Conservation (phyloP, 2,797 vertebrate species). For the Tokudaia tokunoshimensis region DNA sequence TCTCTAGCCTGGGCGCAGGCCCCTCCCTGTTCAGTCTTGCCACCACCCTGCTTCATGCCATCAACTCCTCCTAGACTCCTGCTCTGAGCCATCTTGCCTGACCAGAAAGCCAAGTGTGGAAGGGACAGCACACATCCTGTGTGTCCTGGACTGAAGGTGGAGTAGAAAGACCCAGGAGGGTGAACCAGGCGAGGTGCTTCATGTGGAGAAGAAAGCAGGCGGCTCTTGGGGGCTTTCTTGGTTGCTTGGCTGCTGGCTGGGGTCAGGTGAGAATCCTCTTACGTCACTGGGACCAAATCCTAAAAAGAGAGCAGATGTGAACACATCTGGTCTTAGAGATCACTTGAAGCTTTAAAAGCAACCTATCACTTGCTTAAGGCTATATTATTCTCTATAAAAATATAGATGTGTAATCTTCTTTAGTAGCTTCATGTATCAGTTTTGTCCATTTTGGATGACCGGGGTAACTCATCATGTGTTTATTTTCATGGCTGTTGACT, state of each 20-base stretch:
- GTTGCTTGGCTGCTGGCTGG: slow-evolving; percentile 51
- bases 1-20: slow-evolving; percentile 48
- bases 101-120: slow-evolving; percentile 67
- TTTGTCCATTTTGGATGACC: background rate
- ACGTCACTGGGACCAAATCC: slow-evolving; percentile 4
- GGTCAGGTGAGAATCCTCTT: slow-evolving; percentile 17
- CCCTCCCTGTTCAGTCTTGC: slow-evolving; percentile 59
- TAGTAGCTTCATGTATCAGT: background rate
- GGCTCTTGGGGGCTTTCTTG: slow-evolving; percentile 39
- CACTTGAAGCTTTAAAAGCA: slow-evolving; percentile 12
- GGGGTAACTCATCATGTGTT: background rate
- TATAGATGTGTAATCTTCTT: background rate
- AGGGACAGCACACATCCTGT: background rate
- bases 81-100: slow-evolving; percentile 62
- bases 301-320: background rate
- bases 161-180: slow-evolving; percentile 58
- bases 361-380: slow-evolving; percentile 44
- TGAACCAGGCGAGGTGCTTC: slow-evolving; percentile 33
- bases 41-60: slow-evolving; percentile 35
- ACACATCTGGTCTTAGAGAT: slow-evolving; percentile 32
- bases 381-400: slow-evolving; percentile 53
- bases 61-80: slow-evolving; percentile 52
- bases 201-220: slow-evolving; percentile 77
- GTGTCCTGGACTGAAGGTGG: slow-evolving; percentile 4
- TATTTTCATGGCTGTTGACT: slow-evolving; percentile 24